Percentiles rank a stretch among this genome's conserved stretches.
These are phyloP conservation scores for Cervus canadensis DNA, from an alignment of 2,113 vertebrate genomes.

Conservation along the genomic window DNA sequence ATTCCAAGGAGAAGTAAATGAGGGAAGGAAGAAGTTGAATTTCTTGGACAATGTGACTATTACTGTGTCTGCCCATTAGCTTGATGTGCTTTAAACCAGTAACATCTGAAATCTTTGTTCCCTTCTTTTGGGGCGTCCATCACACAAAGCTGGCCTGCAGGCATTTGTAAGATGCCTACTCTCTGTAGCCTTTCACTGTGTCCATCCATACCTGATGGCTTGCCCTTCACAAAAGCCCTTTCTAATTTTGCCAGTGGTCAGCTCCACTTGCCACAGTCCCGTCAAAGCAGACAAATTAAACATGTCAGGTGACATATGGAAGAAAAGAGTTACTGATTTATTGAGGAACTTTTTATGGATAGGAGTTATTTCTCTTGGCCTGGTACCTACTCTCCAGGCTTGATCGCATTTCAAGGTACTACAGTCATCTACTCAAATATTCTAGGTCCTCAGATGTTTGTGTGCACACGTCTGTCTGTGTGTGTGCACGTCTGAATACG, in stretches of 20 bases:
- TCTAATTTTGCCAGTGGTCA: conserved; percentile 25
- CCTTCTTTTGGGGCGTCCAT: not conserved
- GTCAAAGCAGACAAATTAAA: conserved; percentile 71
- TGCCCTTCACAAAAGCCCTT: conserved; percentile 53
- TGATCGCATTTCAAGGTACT: conserved; percentile 74
- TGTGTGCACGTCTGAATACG: not conserved
- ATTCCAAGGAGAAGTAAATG: not conserved
- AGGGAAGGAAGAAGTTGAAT: not conserved
- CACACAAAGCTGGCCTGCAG: not conserved
- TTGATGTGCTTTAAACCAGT: not conserved
- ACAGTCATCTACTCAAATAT: conserved; percentile 46
- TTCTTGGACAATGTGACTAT: not conserved
- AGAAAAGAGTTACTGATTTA: conserved; percentile 77
- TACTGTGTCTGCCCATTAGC: not conserved
- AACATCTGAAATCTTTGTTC: not conserved
- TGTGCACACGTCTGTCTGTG: not conserved
- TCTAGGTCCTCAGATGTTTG: not conserved
- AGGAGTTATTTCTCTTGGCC: conserved; percentile 76
- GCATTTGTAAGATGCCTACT: not conserved
- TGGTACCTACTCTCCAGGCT: conserved; percentile 57
- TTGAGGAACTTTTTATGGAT: conserved; percentile 60
- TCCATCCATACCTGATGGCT: conserved; percentile 4
- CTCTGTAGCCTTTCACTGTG: not conserved
- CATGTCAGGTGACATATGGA: conserved; percentile 66
- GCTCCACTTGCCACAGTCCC: conserved; percentile 61